Conservation (phyloP, 2,888 invertebrate genomes). For the Diplolepis rosae region DNA sequence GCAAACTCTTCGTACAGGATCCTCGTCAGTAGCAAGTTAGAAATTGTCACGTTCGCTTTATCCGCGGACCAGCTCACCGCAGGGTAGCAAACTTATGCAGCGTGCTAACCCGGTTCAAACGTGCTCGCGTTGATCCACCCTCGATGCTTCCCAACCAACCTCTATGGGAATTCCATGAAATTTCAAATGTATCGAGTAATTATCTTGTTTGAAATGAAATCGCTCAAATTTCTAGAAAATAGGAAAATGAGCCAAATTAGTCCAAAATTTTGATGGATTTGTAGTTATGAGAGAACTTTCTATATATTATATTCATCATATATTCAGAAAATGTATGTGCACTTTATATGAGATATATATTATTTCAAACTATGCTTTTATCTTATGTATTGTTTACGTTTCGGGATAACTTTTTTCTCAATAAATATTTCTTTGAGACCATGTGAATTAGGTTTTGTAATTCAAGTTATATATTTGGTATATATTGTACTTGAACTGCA, state of each 20-base stretch:
- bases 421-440: too few species aligned
- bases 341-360: neutral
- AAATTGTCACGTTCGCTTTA: constrained; percentile 67
- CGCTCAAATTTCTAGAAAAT: neutral
- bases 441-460: too few species aligned
- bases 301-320: neutral
- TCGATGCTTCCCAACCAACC: neutral
- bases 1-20: constrained; percentile 71
- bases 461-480: too few species aligned
- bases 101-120: constrained; percentile 37
- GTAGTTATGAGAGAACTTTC: neutral
- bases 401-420: too few species aligned
- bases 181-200: neutral
- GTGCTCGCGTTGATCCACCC: constrained; percentile 21
- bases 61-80: constrained; percentile 29
- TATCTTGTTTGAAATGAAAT: too few species aligned
- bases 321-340: neutral
- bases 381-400: too few species aligned
- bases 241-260: neutral
- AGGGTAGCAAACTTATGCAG: constrained; percentile 4
- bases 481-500: too few species aligned
- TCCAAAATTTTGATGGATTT: neutral
- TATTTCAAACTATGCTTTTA: too few species aligned
- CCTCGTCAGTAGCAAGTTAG: constrained; percentile 71
- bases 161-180: neutral